Evolutionary conservation across 2,888 invertebrate species (phyloP).

Genomic region (Pherbina coryleti): DNA sequence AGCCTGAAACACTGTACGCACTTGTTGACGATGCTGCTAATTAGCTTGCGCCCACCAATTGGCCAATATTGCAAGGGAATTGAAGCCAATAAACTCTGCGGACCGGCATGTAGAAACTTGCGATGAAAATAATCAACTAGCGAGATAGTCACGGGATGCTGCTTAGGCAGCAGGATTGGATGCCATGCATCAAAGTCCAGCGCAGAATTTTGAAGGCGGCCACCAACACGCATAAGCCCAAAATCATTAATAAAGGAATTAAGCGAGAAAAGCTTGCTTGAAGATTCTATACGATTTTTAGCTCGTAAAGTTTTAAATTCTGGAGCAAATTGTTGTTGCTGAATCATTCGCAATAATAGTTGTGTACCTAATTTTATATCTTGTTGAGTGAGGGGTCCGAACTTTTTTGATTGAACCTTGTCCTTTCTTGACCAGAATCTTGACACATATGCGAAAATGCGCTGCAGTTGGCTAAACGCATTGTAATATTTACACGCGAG

Average conservation of each 20-base stretch:
- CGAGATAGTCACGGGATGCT: slow-evolving; percentile 3
- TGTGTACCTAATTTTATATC: slow-evolving; percentile 26
- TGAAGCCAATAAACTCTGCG: slow-evolving; percentile 27
- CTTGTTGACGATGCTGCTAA: slow-evolving; percentile 29
- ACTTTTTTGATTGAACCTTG: background rate
- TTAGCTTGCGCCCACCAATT: slow-evolving; percentile 39
- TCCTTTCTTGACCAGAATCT: background rate
- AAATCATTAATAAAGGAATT: background rate
- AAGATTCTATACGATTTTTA: background rate
- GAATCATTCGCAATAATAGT: slow-evolving; percentile 30
- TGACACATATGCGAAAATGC: background rate
- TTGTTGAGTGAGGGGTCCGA: slow-evolving; percentile 12
- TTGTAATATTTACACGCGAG: background rate
- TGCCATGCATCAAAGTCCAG: slow-evolving; percentile 36
- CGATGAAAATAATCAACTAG: no score
- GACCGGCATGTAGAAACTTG: slow-evolving; percentile 28
- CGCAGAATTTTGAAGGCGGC: background rate
- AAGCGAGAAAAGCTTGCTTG: slow-evolving; percentile 16
- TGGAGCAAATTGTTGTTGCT: slow-evolving; percentile 8
- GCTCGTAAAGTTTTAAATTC: slow-evolving; percentile 17
- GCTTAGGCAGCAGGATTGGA: slow-evolving; percentile 32
- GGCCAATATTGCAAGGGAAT: slow-evolving; percentile 45
- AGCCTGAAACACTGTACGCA: slow-evolving; percentile 38
- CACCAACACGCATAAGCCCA: no score
- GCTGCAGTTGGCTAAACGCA: background rate